A percentile compares a stretch with the other conserved stretches of the same genome.
phyloP scores from a whole-genome alignment of 2,888 invertebrate genomes.

The Xestobium rufovillosum region DNA sequence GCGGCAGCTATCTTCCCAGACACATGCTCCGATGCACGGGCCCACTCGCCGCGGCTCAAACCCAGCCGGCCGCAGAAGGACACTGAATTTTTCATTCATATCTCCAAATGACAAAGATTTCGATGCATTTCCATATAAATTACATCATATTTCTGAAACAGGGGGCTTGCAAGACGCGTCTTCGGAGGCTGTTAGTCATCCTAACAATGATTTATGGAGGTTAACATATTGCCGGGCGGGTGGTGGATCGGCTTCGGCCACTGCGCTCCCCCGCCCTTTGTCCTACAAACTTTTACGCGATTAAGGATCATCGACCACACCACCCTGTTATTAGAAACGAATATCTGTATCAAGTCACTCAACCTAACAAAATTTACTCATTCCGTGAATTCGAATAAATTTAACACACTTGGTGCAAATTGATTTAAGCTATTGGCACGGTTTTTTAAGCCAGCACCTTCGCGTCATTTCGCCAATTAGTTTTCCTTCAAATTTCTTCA shows the following conservation, averaged over 20 bases:
- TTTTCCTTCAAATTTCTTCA: no score
- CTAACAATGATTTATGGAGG: slow-evolving; percentile 48
- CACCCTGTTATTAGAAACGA: no score
- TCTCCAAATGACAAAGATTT: slow-evolving; percentile 45
- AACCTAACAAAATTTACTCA: no score
- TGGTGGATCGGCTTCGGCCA: slow-evolving; percentile 28
- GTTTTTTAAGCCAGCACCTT: no score
- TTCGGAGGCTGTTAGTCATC: slow-evolving; percentile 46
- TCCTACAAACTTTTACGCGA: no score
- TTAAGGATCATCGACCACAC: no score
- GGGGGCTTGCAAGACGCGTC: slow-evolving; percentile 38
- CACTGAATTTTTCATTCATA: slow-evolving; percentile 45
- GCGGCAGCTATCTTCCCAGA: slow-evolving; percentile 34
- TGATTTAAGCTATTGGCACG: no score
- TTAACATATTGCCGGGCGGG: slow-evolving; percentile 45
- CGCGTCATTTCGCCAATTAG: no score
- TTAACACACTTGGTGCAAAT: no score
- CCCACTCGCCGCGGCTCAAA: slow-evolving; percentile 8
- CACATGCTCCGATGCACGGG: slow-evolving; percentile 30
- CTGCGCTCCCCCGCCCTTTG: slow-evolving; percentile 21
- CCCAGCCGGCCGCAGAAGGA: slow-evolving; percentile 34
- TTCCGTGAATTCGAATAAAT: no score
- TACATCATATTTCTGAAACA: slow-evolving; percentile 46
- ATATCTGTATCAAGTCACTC: no score
- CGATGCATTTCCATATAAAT: slow-evolving; percentile 49